These are phyloP conservation scores for Cyprinus carpio DNA, from an alignment of 2,113 vertebrate genomes.

Conservation along the genomic window DNA sequence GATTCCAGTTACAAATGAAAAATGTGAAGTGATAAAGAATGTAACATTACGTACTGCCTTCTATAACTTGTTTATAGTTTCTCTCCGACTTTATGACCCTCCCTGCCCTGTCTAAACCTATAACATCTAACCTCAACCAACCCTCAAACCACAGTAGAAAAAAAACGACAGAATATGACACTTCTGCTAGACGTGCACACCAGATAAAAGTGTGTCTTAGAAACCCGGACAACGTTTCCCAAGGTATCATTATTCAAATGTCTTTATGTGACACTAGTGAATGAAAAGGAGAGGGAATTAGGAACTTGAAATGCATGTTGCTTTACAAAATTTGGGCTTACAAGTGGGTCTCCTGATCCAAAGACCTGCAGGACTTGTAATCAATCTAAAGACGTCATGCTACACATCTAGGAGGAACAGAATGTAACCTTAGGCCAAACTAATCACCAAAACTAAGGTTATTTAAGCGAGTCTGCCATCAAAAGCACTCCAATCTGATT, in stretches of 20 bases:
- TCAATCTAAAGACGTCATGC: slow-evolving; percentile 32
- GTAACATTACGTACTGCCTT: slow-evolving; percentile 13
- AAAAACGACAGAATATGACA: background rate
- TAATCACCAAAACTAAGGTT: slow-evolving; percentile 21
- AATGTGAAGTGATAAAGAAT: slow-evolving; percentile 32
- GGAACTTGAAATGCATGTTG: slow-evolving; percentile 14
- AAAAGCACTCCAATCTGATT: background rate
- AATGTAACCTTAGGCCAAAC: slow-evolving; percentile 21
- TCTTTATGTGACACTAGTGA: slow-evolving; percentile 6
- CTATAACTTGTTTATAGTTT: slow-evolving; percentile 22
- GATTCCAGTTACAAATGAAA: background rate
- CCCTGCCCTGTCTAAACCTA: background rate
- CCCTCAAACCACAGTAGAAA: background rate
- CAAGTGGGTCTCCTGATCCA: slow-evolving; percentile 5
- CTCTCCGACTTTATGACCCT: background rate
- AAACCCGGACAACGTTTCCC: background rate
- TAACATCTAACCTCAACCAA: background rate
- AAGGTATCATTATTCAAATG: slow-evolving; percentile 4
- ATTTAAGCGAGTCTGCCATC: slow-evolving; percentile 2
- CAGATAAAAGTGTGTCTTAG: background rate
- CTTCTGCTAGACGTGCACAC: background rate
- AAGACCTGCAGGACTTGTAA: slow-evolving; percentile 37
- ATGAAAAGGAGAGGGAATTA: slow-evolving; percentile 12
- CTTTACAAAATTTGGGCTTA: slow-evolving; percentile 9
- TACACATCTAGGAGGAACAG: background rate